Percentiles rank a stretch among this genome's conserved stretches.
Conservation (phyloP, 2,113 vertebrate genomes). For the Collichthys lucidus region DNA sequence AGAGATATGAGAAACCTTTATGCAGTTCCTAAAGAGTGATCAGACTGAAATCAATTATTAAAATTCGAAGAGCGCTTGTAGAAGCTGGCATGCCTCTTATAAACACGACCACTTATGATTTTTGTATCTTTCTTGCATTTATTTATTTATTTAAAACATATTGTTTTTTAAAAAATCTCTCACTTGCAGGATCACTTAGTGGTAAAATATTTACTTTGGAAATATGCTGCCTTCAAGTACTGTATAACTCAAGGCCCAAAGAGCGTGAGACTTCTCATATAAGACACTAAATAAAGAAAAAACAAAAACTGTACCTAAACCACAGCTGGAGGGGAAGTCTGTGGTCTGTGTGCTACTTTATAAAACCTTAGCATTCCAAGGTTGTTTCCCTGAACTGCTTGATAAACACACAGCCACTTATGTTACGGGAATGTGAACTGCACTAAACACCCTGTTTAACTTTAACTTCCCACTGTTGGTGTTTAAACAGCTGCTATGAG, state of each 20-base stretch:
- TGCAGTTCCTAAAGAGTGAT: no score
- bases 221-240: neutral
- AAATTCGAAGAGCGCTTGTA: no score
- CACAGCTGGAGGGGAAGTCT: conserved; percentile 40
- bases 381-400: conserved; percentile 34
- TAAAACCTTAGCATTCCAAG: conserved; percentile 47
- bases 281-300: conserved; percentile 31
- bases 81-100: no score
- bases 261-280: conserved; percentile 6
- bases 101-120: no score
- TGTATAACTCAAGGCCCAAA: neutral
- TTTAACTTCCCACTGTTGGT: conserved; percentile 16
- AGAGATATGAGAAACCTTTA: no score
- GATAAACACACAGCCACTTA: conserved; percentile 52
- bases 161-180: neutral
- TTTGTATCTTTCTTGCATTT: no score
- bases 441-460: conserved; percentile 42
- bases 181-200: no score
- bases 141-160: no score
- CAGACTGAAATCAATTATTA: neutral
- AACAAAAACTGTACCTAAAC: conserved; percentile 35
- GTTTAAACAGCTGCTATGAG: conserved; percentile 17
- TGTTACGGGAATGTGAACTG: conserved; percentile 37
- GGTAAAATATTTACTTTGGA: neutral
- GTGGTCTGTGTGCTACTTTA: conserved; percentile 16